Base-by-base conservation (phyloP, 2,113 vertebrate species). In the Phylloscopus trochilus region DNA sequence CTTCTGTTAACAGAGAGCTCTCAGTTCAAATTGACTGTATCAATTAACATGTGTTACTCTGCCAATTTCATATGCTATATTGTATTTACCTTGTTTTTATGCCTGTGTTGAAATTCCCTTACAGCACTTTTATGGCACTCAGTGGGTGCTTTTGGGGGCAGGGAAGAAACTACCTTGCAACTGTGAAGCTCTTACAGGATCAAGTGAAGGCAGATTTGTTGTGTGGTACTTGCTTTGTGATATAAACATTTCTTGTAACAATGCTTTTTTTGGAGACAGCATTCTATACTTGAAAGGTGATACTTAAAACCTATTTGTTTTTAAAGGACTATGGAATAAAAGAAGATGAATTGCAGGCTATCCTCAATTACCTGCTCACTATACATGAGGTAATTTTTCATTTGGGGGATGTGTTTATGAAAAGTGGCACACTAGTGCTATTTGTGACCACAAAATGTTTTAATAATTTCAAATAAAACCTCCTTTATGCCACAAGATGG, bases 291-390 rank as follows among this genome's bases (percentile, higher is more conserved):
- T 79, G 28, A 66, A 69, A 87, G 44, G 35, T 90, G 24, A 55
- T 46, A 11, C 10, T 79, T 86, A 49, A 77, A 91, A 72, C 41
- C 33, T 91, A 12, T 27, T 97, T 93, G 46, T 93, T 97, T 97
- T 97, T 97, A 41, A 97, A 99, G 99, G 99, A 99, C 96, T 98
- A 98, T 46, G 99, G 99, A 31, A 98, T 99, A 76, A 99, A 99
- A 95, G 99, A 99, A 96, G 99, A 99, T 74, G 99, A 99, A 95
- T 97, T 99, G 19, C 99, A 99, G 97, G 99, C 99, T 87, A 99
- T 99, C 97, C 98, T 99, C 78, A 99, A 99, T 98, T 99, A 99
- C 82, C 98, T 99, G 62, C 98, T 99, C 55, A 99, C 99, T 70
- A 99, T 99, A 95, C 99, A 99, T 15, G 99, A 99, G 99, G 99